Evolutionary conservation across 2,888 invertebrate genomes (phyloP), one percentile per base, ranked within the genome.

Genomic region (Dastarcus helophoroides): DNA sequence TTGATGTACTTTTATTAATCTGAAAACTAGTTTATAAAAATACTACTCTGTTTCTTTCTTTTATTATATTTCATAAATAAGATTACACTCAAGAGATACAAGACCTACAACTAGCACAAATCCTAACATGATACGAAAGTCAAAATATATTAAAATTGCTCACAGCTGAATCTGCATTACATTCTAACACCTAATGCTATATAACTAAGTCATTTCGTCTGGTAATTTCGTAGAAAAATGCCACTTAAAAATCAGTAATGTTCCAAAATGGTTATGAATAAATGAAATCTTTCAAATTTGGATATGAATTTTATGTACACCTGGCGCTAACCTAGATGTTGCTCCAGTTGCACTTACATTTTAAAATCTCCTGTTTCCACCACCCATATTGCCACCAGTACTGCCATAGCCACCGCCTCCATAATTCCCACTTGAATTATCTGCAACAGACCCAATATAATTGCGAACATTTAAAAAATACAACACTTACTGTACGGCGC

Each of bases 401-500:
- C 61, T 63, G 26, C 64, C 65, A 35, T 53, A 61, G 25, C 59
- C 56, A 22, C 34, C 44, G 11, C 49, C 46, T 34, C 63, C 62
- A 9, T 60, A 56, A 10, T 57, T 56, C 23, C 63, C 60, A 13
- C 61, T 56, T 17, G 52, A 33, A 46, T 58, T 57, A 27, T 56
- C 58, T 43, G 45, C 36, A 39, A 32, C 32, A 38, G 32, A 41
- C 42, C 7, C 17, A 29, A 27, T 22, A 13, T 3, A 17, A 11
- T 13, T 22, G 24, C 10, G 29, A n/a, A n/a, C n/a, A n/a, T n/a
- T n/a, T n/a, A n/a, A n/a, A 26, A 28, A 16, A 8, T 9, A 26
- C 29, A 23, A 34, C 46, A 40, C 73, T 75, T 62, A 70, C 81
- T 79, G 62, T 85, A 76, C 44, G 84, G 77, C 52, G 81, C 75